Evolutionary conservation across 2,797 vertebrate species (phyloP).

Genomic region (Sebastes hubbsi): DNA sequence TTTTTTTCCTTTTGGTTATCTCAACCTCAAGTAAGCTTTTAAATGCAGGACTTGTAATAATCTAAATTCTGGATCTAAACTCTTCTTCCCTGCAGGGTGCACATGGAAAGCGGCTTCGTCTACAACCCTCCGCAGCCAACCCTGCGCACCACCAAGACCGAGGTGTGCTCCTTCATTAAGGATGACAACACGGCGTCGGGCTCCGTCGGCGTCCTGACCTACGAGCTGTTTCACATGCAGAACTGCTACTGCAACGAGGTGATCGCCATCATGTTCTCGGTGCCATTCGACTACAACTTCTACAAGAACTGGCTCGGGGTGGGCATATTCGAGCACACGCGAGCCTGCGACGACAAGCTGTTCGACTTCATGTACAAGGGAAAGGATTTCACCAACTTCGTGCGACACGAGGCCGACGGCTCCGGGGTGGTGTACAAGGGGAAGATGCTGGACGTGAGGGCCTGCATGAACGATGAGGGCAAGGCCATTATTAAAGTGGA

Average conservation of each 20-base stretch:
- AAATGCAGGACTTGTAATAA: too few species aligned
- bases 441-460: conserved; percentile 49
- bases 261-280: conserved; percentile 76
- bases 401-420: conserved; percentile 55
- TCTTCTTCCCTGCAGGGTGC: conserved; percentile 46
- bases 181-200: conserved; percentile 73
- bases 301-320: conserved; percentile 74
- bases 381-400: conserved; percentile 44
- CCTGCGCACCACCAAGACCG: conserved; percentile 37
- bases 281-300: conserved; percentile 76
- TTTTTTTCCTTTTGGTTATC: too few species aligned
- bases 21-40: too few species aligned
- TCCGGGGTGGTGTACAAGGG: conserved; percentile 36
- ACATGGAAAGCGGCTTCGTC: conserved; percentile 67
- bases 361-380: conserved; percentile 65
- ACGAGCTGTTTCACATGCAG: conserved; percentile 65
- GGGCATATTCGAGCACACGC: conserved; percentile 48
- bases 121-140: conserved; percentile 73
- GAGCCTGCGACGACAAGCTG: conserved; percentile 40
- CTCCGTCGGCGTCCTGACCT: conserved; percentile 71
- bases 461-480: conserved; percentile 70
- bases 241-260: not conserved
- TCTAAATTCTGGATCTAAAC: not conserved
- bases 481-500: conserved; percentile 71
- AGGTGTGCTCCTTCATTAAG: conserved; percentile 78